Evolutionary conservation across 2,113 vertebrate genomes (phyloP).

Genomic region (Corythoichthys intestinalis): DNA sequence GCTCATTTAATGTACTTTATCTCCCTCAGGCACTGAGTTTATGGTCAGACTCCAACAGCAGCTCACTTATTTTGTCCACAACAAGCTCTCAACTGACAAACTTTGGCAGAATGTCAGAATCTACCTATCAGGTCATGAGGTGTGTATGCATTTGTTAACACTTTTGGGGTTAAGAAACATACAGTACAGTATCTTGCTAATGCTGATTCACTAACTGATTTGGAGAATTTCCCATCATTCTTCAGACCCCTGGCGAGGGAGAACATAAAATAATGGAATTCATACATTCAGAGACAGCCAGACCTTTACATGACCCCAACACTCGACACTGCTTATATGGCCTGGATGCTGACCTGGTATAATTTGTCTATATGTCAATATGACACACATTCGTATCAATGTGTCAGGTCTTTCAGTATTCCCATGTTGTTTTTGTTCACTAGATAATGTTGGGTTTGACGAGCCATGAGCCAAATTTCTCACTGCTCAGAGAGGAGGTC

Average conservation of each 20-base stretch:
- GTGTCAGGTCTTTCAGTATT: not conserved
- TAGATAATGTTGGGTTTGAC: constrained; percentile 98
- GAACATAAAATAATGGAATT: constrained; percentile 99
- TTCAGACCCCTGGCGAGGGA: constrained; percentile 95
- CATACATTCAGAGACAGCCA: constrained; percentile 89
- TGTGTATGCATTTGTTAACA: constrained; percentile 39
- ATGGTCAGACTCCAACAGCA: constrained; percentile 95
- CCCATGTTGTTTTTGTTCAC: not conserved
- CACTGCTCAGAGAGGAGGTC: constrained; percentile 96
- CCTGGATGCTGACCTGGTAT: constrained; percentile 96
- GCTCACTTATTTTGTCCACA: constrained; percentile 96
- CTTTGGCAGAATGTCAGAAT: constrained; percentile 90
- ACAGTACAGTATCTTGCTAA: not conserved
- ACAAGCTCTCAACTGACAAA: constrained; percentile 91
- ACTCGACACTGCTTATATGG: constrained; percentile 97
- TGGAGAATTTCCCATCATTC: not conserved
- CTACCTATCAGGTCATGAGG: constrained; percentile 97
- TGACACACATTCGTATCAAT: not conserved
- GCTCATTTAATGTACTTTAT: not conserved
- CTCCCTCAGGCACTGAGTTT: constrained; percentile 87
- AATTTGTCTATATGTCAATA: constrained; percentile 35
- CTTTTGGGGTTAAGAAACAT: not conserved
- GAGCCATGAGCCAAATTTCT: constrained; percentile 95
- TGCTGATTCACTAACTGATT: not conserved
- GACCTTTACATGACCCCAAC: constrained; percentile 85